phyloP scores from a whole-genome alignment of 2,797 vertebrate genomes.

The Microchirus variegatus region DNA sequence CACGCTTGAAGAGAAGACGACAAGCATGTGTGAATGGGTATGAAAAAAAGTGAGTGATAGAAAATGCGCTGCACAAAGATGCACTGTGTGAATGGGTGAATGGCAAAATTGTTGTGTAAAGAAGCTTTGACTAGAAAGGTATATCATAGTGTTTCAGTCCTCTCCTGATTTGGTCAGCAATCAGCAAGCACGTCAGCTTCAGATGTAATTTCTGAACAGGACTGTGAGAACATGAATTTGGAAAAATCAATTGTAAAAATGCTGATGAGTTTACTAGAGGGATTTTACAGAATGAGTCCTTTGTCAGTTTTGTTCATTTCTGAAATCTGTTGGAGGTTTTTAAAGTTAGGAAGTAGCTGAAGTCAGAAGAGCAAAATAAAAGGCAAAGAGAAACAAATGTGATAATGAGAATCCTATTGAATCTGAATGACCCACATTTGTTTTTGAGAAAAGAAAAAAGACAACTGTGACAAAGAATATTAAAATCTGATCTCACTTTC shows the following conservation, averaged over 20 bases:
- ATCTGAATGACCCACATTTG: conserved; percentile 42
- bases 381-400: conserved; percentile 40
- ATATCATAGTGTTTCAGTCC: not conserved
- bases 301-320: conserved; percentile 24
- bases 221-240: too few species aligned
- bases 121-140: too few species aligned
- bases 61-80: too few species aligned
- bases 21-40: too few species aligned
- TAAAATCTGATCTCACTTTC: conserved; percentile 4
- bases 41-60: too few species aligned
- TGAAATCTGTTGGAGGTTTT: conserved; percentile 30
- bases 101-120: too few species aligned
- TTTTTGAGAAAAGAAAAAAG: conserved; percentile 38
- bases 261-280: conserved; percentile 29
- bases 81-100: too few species aligned
- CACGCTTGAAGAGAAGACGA: conserved; percentile 11
- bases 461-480: conserved; percentile 1
- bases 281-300: conserved; percentile 14
- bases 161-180: not conserved
- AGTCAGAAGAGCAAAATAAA: conserved; percentile 47
- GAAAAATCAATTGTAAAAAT: not conserved
- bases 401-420: conserved; percentile 38
- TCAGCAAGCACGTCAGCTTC: too few species aligned
- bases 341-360: conserved; percentile 35
- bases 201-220: too few species aligned